These are phyloP conservation scores for Chionomys nivalis DNA, from an alignment of 2,113 vertebrate genomes.

Conservation along the genomic window DNA sequence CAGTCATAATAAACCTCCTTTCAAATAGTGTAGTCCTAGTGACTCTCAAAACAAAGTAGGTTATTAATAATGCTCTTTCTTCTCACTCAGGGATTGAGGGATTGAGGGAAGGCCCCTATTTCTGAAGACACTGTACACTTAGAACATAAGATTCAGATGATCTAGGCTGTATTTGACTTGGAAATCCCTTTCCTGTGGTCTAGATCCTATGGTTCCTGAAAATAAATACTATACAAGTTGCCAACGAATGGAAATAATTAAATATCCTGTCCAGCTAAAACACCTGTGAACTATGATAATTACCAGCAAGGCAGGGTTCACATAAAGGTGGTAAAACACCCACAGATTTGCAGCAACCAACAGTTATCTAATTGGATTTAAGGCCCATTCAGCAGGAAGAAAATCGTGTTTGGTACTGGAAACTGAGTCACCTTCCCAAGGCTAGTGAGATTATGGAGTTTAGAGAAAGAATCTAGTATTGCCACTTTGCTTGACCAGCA, in stretches of 20 bases:
- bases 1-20: neutral
- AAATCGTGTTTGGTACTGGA: neutral
- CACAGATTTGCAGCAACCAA: neutral
- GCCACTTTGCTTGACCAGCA: neutral
- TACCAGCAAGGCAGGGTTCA: neutral
- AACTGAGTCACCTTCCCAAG: neutral
- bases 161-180: neutral
- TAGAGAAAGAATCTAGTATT: neutral
- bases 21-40: neutral
- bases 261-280: neutral
- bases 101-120: neutral
- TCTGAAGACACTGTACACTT: neutral
- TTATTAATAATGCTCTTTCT: neutral
- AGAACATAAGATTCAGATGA: neutral
- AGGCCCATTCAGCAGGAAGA: neutral
- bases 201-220: neutral
- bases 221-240: neutral
- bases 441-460: neutral
- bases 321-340: neutral
- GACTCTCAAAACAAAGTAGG: neutral
- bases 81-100: neutral
- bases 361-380: neutral
- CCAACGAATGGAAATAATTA: neutral
- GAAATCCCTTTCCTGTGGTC: neutral
- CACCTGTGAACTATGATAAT: neutral